Base-by-base conservation (phyloP, 2,888 invertebrate genomes). In the Cistogaster globosa region DNA sequence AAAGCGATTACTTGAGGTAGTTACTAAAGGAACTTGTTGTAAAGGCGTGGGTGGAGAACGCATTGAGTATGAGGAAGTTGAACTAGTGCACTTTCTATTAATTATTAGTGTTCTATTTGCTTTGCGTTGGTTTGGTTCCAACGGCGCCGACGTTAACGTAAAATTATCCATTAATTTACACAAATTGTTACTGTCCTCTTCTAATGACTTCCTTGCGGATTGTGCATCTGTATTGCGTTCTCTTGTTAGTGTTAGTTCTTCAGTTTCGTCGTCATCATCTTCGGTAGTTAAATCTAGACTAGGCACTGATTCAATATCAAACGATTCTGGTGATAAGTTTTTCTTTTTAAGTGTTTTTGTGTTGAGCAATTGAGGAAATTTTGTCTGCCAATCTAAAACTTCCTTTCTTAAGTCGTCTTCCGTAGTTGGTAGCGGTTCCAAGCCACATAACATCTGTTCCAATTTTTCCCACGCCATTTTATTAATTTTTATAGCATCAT, bases 401-500 rank as follows among this genome's bases (percentile, higher is more conserved):
- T 93, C 93, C 32, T 90, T 88, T 0, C 89, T 89, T 12, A 92
- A 84, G 38, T 92, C 92, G 1, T 89, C 87, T 45, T 90, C 89
- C 0, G 89, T 89, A 0, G 87, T 83, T 18, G 88, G 84, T 22
- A 92, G 65, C 0, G 87, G 57, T 45, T 92, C 89, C 76, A 92
- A 89, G 0, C 92, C 91, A 45, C 89, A 88, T 53, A 93, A 87
- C 89, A 92, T 90, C 11, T 91, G 88, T 60, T 93, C 92, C 6
- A 93, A 90, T 16, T 89, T 89, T 72, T 92, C 92, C 93, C 93
- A 93, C 85, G 91, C 92, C 20, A 90, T 82, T 87, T 91, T 90
- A 79, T 93, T 93, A 84, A 92, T 91, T 71, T 92, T 92, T 16
- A 93, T 91, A 18, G 93, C 92, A 89, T 93, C 93, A 78, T 92